Conservation (phyloP, 1,140 invertebrate genomes). For the Sycobia sp. region DNA sequence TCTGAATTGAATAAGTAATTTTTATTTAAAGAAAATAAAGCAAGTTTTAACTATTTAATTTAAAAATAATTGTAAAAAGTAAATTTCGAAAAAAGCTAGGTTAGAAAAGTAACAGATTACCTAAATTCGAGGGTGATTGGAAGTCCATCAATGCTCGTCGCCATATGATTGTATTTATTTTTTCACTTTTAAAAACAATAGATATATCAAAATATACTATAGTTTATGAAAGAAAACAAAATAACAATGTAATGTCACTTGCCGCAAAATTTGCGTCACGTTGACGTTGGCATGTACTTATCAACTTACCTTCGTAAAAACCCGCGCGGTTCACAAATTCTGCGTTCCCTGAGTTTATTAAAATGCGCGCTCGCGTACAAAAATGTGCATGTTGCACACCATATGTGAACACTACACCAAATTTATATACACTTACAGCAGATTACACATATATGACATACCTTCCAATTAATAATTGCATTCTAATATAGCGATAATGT, state of each 20-base stretch:
- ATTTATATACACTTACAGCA: not conserved
- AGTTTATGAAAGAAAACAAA: not conserved
- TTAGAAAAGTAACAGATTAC: slow-evolving; percentile 39
- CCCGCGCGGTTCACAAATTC: slow-evolving; percentile 19
- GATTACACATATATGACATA: too few relatives aligned
- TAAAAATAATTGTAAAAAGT: not conserved
- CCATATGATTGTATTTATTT: not conserved
- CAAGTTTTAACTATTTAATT: not conserved
- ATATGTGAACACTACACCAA: too few relatives aligned
- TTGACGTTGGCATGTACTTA: not conserved
- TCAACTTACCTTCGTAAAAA: slow-evolving; percentile 11
- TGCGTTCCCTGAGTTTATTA: not conserved
- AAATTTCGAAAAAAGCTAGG: slow-evolving; percentile 29
- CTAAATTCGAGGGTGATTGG: slow-evolving; percentile 49
- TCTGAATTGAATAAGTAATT: slow-evolving; percentile 56
- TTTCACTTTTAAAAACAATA: not conserved
- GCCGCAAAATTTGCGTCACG: not conserved
- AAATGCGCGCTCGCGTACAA: too few relatives aligned
- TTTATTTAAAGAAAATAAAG: not conserved
- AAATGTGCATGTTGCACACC: too few relatives aligned
- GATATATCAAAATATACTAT: not conserved
- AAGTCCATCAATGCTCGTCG: not conserved
- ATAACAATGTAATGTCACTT: not conserved
- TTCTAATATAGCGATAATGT: too few relatives aligned
- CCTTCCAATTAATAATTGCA: too few relatives aligned